Evolutionary conservation across 2,888 invertebrate species (phyloP).

Genomic region (Clistopyga incitator): DNA sequence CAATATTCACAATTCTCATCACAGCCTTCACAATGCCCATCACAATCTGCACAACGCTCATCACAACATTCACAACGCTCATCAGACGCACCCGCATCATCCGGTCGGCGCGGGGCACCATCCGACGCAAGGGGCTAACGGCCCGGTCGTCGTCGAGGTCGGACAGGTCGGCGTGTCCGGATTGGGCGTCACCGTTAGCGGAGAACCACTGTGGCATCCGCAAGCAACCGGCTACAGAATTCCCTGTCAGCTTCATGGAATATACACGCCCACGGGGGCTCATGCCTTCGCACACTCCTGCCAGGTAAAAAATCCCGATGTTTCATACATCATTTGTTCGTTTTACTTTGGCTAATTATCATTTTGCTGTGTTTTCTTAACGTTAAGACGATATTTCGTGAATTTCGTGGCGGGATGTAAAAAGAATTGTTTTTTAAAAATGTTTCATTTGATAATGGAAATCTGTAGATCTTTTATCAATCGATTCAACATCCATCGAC

Average conservation of each 20-base stretch:
- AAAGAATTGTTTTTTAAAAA: too few species aligned
- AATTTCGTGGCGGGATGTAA: too few species aligned
- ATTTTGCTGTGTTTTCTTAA: background rate
- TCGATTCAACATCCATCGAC: too few species aligned
- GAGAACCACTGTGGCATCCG: constrained; percentile 80
- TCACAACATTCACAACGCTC: constrained; percentile 79
- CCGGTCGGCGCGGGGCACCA: constrained; percentile 78
- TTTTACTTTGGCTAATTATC: background rate
- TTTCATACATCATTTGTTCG: background rate
- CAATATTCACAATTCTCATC: constrained; percentile 78
- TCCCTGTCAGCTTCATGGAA: constrained; percentile 82
- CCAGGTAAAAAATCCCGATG: constrained; percentile 76
- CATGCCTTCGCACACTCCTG: constrained; percentile 82
- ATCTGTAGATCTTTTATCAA: too few species aligned
- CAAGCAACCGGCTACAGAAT: constrained; percentile 80
- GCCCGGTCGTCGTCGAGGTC: constrained; percentile 81
- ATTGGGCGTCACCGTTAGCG: constrained; percentile 80
- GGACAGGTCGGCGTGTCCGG: constrained; percentile 81
- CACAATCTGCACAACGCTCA: constrained; percentile 80
- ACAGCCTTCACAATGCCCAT: constrained; percentile 78
- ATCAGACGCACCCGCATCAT: constrained; percentile 77
- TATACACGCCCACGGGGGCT: constrained; percentile 80
- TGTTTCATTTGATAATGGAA: too few species aligned
- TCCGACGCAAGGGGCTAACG: constrained; percentile 80
- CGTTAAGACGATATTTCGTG: too few species aligned